Percentiles rank a stretch among this genome's conserved stretches.
Evolutionary conservation across 2,113 vertebrate species (phyloP).

Genomic region (Hypanus sabinus): DNA sequence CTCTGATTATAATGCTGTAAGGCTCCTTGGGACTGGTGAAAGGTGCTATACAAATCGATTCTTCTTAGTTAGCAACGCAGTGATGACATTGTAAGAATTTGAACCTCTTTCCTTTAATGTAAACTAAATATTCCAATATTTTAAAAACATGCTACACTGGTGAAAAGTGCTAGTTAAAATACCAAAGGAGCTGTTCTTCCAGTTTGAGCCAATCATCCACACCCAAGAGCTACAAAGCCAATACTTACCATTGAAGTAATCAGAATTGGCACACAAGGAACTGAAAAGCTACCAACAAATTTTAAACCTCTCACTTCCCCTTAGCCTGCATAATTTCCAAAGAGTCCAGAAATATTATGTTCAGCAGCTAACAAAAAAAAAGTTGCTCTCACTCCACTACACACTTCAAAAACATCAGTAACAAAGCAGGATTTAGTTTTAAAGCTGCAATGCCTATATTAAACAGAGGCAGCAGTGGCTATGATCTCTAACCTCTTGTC

Average conservation of each 20-base stretch:
- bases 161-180: neutral
- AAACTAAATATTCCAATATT: neutral
- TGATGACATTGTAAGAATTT: neutral
- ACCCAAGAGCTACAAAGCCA: neutral
- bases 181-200: neutral
- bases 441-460: neutral
- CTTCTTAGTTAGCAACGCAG: neutral
- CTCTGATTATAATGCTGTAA: neutral
- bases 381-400: neutral
- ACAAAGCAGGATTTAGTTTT: neutral
- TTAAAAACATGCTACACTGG: neutral
- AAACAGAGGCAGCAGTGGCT: neutral
- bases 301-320: neutral
- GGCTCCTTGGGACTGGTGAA: neutral
- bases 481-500: too few species aligned
- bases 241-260: neutral
- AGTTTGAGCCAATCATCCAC: slow-evolving; percentile 21
- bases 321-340: neutral
- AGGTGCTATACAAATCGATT: neutral
- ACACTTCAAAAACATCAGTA: neutral
- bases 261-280: neutral
- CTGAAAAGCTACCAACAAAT: neutral
- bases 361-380: neutral
- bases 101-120: neutral
- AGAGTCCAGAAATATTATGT: neutral